Conservation (phyloP, 2,113 vertebrate species). For the Nibea albiflora region DNA sequence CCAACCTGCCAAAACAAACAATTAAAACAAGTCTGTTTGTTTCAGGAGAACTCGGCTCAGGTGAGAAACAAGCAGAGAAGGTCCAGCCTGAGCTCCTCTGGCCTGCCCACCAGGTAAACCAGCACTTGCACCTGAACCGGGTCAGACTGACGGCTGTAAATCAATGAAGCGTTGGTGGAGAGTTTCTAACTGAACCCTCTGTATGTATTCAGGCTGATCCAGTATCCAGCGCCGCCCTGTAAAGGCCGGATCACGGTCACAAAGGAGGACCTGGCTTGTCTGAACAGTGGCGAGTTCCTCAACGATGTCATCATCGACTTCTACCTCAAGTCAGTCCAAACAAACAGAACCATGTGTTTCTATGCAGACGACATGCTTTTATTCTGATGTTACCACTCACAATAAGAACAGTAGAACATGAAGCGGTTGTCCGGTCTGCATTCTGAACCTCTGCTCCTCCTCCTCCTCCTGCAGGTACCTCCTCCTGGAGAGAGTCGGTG, state of each 20-base stretch:
- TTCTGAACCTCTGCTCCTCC: not conserved
- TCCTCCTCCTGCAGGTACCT: slow-evolving; percentile 85
- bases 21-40: not conserved
- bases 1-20: not conserved
- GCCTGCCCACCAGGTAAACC: slow-evolving; percentile 59
- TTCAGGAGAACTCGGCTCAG: slow-evolving; percentile 28
- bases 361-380: not conserved
- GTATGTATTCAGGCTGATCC: slow-evolving; percentile 88
- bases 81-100: slow-evolving; percentile 4
- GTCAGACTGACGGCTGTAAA: not conserved
- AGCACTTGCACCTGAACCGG: not conserved
- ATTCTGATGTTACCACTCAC: not conserved
- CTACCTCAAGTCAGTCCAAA: slow-evolving; percentile 93
- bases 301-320: slow-evolving; percentile 99
- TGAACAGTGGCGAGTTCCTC: slow-evolving; percentile 92
- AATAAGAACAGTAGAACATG: too few relatives aligned
- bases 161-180: not conserved
- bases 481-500: slow-evolving; percentile 88
- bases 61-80: slow-evolving; percentile 21
- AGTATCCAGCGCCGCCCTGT: slow-evolving; percentile 92
- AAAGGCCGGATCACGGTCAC: slow-evolving; percentile 93
- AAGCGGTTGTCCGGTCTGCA: not conserved
- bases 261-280: slow-evolving; percentile 91
- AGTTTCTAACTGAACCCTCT: not conserved
- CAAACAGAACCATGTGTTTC: not conserved